Conservation (phyloP, 2,113 vertebrate genomes). For the Gasterosteus nipponicus region DNA sequence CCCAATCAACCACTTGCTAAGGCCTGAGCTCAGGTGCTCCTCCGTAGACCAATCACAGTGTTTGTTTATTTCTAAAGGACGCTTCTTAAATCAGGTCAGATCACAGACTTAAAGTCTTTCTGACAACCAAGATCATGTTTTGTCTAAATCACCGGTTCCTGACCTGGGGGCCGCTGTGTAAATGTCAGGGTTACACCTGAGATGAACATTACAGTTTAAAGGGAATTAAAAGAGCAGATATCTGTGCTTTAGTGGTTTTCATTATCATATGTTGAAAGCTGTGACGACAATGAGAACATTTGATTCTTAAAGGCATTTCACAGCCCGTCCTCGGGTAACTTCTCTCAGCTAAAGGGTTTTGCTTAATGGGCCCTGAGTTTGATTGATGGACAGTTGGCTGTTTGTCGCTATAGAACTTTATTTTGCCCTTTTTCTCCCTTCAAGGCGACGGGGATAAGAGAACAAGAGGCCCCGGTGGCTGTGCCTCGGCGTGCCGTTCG, state of each 20-base stretch:
- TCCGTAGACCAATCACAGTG: background rate
- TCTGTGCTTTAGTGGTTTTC: background rate
- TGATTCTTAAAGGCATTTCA: conserved; percentile 36
- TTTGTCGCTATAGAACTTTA: conserved; percentile 12
- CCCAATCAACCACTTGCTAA: background rate
- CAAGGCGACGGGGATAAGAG: conserved; percentile 43
- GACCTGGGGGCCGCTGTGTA: background rate
- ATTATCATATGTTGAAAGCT: background rate
- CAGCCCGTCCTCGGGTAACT: background rate
- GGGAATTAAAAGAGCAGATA: background rate
- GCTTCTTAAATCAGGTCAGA: background rate
- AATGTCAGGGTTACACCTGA: background rate
- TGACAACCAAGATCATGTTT: background rate
- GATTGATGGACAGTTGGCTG: conserved; percentile 61
- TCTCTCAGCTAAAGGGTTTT: background rate
- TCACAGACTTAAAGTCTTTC: background rate
- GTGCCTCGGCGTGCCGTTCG: conserved; percentile 11
- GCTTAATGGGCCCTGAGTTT: conserved; percentile 45
- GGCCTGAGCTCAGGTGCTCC: background rate
- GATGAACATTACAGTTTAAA: background rate
- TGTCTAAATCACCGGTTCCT: background rate
- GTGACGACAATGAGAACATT: conserved; percentile 18
- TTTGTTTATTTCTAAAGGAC: background rate
- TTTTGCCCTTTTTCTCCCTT: conserved; percentile 1
- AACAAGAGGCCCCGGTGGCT: conserved; percentile 51